Base-by-base conservation (phyloP, 2,797 vertebrate species). In the Ptychadena robeensis region DNA sequence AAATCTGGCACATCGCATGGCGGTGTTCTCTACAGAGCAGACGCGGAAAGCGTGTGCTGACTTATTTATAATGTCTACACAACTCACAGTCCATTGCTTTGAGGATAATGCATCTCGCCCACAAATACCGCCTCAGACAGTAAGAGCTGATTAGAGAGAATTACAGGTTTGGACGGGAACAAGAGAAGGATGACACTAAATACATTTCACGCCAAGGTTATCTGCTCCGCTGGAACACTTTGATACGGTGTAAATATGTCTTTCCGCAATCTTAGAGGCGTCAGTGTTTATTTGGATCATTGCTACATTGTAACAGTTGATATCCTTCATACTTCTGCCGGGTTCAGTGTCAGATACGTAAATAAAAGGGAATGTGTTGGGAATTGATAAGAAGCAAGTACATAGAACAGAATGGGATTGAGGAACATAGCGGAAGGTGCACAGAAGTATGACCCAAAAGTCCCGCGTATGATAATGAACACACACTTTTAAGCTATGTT, bases 91-190 rank as follows among this genome's bases (percentile, higher is more conserved):
- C 64, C 64, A 30, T 30, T 38, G 44, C 75, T 67, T 34, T n/a
- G 64, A 67, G 75, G 66, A 68, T 57, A 78, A 68, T 68, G 64
- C 40, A 57, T 68, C 31, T 35, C 66, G 30, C 75, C 75, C 64
- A 78, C 64, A 78, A 53, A 78, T 78, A 57, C 64, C 22, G 38
- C 31, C 14, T 27, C 37, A 53, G 75, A 67, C 75, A 57, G 75
- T 34, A 18, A 57, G 75, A 10, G 25, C 64, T 78, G 75, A 78
- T 78, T 78, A 78, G 18, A 53, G 75, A 78, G 75, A 78, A 78
- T 78, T 68, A 78, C 75, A 68, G 75, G 75, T 67, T 67, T 67
- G 74, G 74, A 67, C 10, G 64, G 57, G 64, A 57, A 57, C 64
- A 78, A 67, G 75, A 67, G 63, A 78, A 67, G 64, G 30, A 53